These are phyloP conservation scores for Parauchenoglanis punctatus DNA, from an alignment of 2,797 vertebrate species.

Conservation along the genomic window DNA sequence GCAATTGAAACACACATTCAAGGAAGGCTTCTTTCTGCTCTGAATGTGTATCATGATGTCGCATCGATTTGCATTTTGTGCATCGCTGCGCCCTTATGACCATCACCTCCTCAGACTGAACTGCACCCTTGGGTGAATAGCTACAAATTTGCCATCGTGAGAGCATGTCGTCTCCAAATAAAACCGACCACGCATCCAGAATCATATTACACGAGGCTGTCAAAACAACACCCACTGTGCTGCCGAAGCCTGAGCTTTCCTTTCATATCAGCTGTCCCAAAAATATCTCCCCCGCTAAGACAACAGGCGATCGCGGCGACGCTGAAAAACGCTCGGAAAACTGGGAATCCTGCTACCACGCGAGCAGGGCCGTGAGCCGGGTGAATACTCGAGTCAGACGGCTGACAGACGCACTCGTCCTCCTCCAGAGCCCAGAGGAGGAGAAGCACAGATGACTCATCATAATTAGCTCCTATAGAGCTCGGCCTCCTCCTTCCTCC, in stretches of 20 bases:
- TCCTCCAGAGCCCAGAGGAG: conserved; percentile 37
- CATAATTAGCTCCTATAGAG: conserved; percentile 43
- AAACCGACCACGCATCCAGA: conserved; percentile 39
- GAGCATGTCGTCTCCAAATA: conserved; percentile 29
- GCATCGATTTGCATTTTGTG: not conserved
- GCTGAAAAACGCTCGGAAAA: conserved; percentile 11
- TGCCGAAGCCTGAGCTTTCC: conserved; percentile 21
- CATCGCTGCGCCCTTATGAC: not conserved
- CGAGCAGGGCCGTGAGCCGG: conserved; percentile 13
- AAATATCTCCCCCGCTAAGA: conserved; percentile 33
- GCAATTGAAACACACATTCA: not conserved
- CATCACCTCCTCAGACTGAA: not conserved
- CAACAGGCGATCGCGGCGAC: conserved; percentile 18
- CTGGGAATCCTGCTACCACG: conserved; percentile 24
- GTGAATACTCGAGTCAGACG: conserved; percentile 38
- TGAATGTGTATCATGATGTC: not conserved
- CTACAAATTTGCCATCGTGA: conserved; percentile 8
- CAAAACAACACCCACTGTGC: conserved; percentile 34
- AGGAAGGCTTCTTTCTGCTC: not conserved
- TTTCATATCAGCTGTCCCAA: conserved; percentile 34
- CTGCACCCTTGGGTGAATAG: conserved; percentile 13
- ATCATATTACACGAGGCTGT: conserved; percentile 47
- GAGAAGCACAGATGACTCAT: conserved; percentile 48
- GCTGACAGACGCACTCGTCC: conserved; percentile 42
- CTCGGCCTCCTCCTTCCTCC: conserved; percentile 38